Base-by-base conservation (phyloP, 2,113 vertebrate species). In the Ploceus nigricollis region DNA sequence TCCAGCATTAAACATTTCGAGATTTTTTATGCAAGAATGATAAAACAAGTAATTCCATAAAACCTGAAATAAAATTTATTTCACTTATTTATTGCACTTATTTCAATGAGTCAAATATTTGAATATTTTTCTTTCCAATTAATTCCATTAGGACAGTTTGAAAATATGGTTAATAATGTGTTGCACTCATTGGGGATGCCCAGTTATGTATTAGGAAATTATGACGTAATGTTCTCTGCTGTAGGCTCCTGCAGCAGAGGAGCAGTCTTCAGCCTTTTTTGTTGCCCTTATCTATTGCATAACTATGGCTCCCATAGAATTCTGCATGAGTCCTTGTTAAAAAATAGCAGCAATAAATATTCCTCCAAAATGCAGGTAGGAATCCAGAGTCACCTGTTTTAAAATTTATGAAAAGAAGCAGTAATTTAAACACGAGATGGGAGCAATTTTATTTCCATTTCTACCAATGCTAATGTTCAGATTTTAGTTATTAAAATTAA, bases 401-500 rank as follows among this genome's bases (percentile, higher is more conserved):
- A 96, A 98, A 97, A 97, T 97, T 94, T 97, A 97, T 97, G 78
- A 97, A 97, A 96, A 97, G 87, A 37, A 81, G 70, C 39, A 82
- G 80, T 95, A 93, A 97, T 97, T 97, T 97, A 96, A 92, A 95
- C 22, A 84, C 82, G 85, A 93, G 79, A 93, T 93, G 72, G 72
- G 87, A 87, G 93, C 94, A 97, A 98, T 98, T 98, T 97, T 97
- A 96, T 96, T 97, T 94, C 89, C 80, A 97, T 98, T 98, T 96
- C 91, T 81, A 96, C 66, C 92, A 97, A 97, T 97, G 92, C 83
- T 95, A 97, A 97, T 97, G 95, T 90, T 98, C 96, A 60, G 69
- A 73, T 97, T 97, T 97, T 91, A 96, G 90, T 98, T 97, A 98
- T 98, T 98, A 98, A 97, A 97, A 98, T 98, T 97, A 98, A 98